Base-by-base conservation (phyloP, 2,113 vertebrate genomes). In the Cariama cristata region DNA sequence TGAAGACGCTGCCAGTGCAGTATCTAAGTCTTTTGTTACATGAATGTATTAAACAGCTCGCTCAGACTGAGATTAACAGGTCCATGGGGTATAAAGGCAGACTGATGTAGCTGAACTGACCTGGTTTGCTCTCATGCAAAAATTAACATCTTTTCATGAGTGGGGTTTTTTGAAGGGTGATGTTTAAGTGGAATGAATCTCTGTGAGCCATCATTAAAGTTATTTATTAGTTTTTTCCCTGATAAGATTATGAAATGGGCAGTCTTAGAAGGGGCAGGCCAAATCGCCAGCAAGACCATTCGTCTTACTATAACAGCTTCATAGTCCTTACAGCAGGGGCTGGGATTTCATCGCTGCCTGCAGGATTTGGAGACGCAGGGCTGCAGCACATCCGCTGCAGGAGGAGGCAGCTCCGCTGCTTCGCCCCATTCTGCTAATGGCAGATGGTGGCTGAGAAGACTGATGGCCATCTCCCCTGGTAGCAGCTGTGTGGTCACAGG, bases 341-440 rank as follows among this genome's bases (percentile, higher is more conserved):
- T 90, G 81, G 81, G 38, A 38, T 76, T 40, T 47, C 50, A 14
- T 32, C 3, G 3, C 62, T 80, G 62, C 42, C 67, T 40, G 42
- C 0, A 0, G 33, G 58, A 40, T 49, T 12, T 42, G 52, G 56
- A 63, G 49, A 15, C 1, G 1, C 12, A 14, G 47, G 33, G 28
- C 80, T n/a, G 18, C 0, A 2, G 42, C 53, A 63, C 26, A 4
- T 6, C 2, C 1, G 0, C 66, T 72, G 80, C 67, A 32, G n/a
- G 55, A 60, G 28, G 40, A 15, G 23, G 33, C 49, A 62, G 35
- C 26, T 76, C 50, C 50, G 53, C 68, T 49, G 59, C 66, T 72
- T 59, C 3, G 4, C 20, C 28, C 67, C 14, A 2, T 38, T 59
- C 79, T 68, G 11, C 35, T 40, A 11, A 40, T 15, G 60, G 67